Base-by-base conservation (phyloP, 1,140 invertebrate genomes). In the Sminthurides bifidus region DNA sequence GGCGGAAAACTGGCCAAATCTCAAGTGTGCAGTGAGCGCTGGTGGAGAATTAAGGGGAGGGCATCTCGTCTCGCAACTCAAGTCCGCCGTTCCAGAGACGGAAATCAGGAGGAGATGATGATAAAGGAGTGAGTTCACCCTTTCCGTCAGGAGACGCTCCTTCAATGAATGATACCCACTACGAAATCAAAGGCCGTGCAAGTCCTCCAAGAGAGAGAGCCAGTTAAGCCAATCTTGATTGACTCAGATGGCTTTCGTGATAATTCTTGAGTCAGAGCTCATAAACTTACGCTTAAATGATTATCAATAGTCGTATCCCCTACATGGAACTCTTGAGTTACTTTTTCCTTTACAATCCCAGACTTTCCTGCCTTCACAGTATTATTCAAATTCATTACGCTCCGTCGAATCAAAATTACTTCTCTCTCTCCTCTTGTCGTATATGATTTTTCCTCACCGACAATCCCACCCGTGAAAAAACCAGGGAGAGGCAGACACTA, bases 251-350 rank as follows among this genome's bases (percentile, higher is more conserved):
- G 35, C 54, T 60, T 52, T 43, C 52, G 30, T 54, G 55, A 54
- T 58, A 58, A 54, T 46, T 57, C 59, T 54, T 57, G 45, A 52
- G 52, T 61, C 59, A 55, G 59, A 49, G 45, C 59, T 61, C 59
- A 58, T 61, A 58, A 58, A 57, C 54, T 61, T 52, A 61, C 48
- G 59, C 45, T 53, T 61, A 61, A 61, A 58, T 61, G 59, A 61
- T 50, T 61, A 58, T 61, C 54, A 61, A 61, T 61, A 57, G 45
- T 50, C 27, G 41, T 50, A n/a, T 40, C 53, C 56, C 46, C 55
- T 61, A 61, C 46, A 58, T 61, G 59, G 59, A 54, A 46, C 49
- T 56, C 43, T 35, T 41, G 33, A 52, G 23, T 37, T 30, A n/a
- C n/a, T n/a, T n/a, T n/a, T 41, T n/a, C 23, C 38, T 43, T 10